A percentile compares a stretch with the other conserved stretches of the same genome.
Conservation (phyloP, 2,888 invertebrate species). For the Penaeus monodon region DNA sequence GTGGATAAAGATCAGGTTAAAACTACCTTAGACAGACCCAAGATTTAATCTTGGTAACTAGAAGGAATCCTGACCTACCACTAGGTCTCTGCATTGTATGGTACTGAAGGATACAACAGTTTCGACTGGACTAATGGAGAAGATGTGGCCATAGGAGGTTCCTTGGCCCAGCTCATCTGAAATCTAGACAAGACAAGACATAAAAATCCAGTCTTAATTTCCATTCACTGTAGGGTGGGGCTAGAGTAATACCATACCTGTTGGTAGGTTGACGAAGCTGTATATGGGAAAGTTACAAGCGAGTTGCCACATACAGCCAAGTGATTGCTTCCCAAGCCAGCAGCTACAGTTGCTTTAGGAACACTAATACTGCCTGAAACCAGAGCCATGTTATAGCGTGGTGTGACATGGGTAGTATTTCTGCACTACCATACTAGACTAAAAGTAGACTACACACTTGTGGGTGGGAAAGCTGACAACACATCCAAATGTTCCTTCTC, state of each 20-base stretch:
- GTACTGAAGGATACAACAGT: slow-evolving; percentile 17
- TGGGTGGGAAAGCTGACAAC: no score
- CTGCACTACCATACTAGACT: no score
- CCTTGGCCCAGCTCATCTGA: neutral
- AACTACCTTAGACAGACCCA: neutral
- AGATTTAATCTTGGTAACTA: neutral
- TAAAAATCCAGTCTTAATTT: no score
- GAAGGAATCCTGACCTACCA: neutral
- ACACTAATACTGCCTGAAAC: no score
- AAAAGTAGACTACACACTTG: no score
- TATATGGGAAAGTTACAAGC: no score
- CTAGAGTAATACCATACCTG: neutral
- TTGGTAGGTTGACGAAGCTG: neutral
- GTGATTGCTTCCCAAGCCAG: no score
- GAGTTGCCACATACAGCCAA: no score
- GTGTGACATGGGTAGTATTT: rapidly evolving
- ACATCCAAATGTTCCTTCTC: no score
- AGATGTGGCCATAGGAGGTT: slow-evolving; percentile 21
- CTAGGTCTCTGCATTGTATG: slow-evolving; percentile 13
- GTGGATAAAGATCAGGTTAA: neutral
- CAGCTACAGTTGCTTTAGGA: no score
- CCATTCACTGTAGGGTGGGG: neutral
- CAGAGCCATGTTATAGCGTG: no score
- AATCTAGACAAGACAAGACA: neutral
- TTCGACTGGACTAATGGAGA: neutral